Evolutionary conservation across 2,888 invertebrate species (phyloP), one percentile per base, ranked within the genome.

Genomic region (Chesias legatella): DNA sequence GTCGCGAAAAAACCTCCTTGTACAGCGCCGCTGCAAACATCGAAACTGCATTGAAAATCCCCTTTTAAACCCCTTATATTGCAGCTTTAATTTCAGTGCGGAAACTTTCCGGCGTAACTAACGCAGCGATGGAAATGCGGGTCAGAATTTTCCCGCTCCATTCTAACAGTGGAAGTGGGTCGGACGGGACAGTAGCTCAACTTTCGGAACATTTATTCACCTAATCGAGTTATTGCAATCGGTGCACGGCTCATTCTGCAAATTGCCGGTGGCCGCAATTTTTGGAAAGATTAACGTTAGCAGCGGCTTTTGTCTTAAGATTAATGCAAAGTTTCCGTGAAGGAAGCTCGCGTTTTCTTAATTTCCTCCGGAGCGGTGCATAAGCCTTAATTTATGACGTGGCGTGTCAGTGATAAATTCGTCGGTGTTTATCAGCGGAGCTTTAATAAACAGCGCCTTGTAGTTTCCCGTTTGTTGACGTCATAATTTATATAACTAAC

Each of bases 201-300:
- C 79, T 86, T 85, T 82, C 83, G 58, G 73, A 71, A 79, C 83
- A 83, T 83, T 86, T 82, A 80, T 79, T 81, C 79, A 68, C n/a
- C 74, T 80, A 84, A 85, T 85, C 83, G 75, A 79, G 82, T 84
- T 84, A 84, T 83, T 81, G 84, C 84, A 81, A 78, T 78, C 79
- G 75, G 72, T 79, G 77, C 79, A 77, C 69, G 77, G 73, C 75
- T 81, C 78, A 80, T 82, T 83, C 78, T 70, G 75, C 62, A 73
- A 80, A 81, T 82, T 77, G 79, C 79, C 59, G 59, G 60, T 64
- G 57, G 51, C 60, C 56, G 51, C 59, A 56, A 65, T 65, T 65
- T 66, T 65, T 55, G 40, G 57, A 60, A 65, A 51, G 62, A 68
- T 62, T 67, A 62, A 67, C 60, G 57, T 23, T 43, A 54, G 37